These are phyloP conservation scores for Ctenochaetus hawaiiensis DNA, from an alignment of 2,797 vertebrate genomes.

Conservation along the genomic window DNA sequence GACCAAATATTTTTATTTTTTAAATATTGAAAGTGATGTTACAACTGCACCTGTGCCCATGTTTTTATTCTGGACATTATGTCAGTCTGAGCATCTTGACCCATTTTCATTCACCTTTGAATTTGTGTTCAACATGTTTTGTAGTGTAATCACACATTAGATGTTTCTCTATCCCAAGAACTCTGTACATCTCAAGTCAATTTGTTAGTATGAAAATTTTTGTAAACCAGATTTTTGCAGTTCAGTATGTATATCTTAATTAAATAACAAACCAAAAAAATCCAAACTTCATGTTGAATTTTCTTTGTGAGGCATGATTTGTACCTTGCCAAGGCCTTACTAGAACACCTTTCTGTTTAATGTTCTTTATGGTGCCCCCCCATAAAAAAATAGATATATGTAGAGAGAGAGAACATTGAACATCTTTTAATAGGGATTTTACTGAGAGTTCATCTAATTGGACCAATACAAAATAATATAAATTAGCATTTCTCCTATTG, in stretches of 20 bases:
- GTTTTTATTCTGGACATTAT: conserved; percentile 46
- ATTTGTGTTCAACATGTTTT: conserved; percentile 58
- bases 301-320: conserved; percentile 17
- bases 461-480: background rate
- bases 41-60: conserved; percentile 28
- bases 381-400: too few species aligned
- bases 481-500: background rate
- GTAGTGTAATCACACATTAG: conserved; percentile 45
- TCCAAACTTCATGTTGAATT: conserved; percentile 23
- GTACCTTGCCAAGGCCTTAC: background rate
- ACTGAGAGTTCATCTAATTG: background rate
- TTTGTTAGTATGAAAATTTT: conserved; percentile 83
- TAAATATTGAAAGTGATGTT: conserved; percentile 27
- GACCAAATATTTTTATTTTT: conserved; percentile 39
- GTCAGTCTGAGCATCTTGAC: conserved; percentile 44
- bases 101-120: conserved; percentile 33
- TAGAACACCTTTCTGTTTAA: background rate
- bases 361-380: background rate
- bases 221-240: conserved; percentile 89
- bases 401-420: background rate
- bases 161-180: conserved; percentile 57
- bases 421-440: background rate
- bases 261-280: conserved; percentile 71
- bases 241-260: conserved; percentile 86
- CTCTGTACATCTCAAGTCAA: conserved; percentile 78